Percentiles rank a stretch among this genome's conserved stretches.
Conservation (phyloP, 2,888 invertebrate species). For the Acleris laterana region DNA sequence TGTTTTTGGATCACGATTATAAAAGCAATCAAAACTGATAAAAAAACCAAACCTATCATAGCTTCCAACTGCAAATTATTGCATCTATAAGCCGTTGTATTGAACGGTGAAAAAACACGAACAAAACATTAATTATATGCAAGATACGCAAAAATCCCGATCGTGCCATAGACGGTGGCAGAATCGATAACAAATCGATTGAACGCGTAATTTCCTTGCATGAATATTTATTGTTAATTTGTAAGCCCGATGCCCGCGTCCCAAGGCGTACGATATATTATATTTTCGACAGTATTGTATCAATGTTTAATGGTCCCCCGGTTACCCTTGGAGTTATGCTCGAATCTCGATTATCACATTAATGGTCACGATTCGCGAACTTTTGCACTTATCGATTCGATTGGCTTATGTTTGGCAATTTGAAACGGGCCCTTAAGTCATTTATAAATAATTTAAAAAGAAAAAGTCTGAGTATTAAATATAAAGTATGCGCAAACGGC, state of each 20-base stretch:
- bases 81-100: slow-evolving; percentile 14
- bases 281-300: slow-evolving; percentile 69
- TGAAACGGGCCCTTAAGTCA: background rate
- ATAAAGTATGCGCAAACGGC: background rate
- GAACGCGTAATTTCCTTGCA: slow-evolving; percentile 59
- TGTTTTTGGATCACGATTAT: background rate
- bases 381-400: slow-evolving; percentile 28
- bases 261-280: slow-evolving; percentile 73
- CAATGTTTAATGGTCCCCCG: slow-evolving; percentile 61
- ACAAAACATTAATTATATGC: slow-evolving; percentile 30
- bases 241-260: slow-evolving; percentile 69
- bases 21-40: background rate
- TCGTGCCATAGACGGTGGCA: slow-evolving; percentile 52
- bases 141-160: slow-evolving; percentile 52
- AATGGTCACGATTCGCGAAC: slow-evolving; percentile 51
- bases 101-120: slow-evolving; percentile 8
- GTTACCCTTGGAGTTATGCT: slow-evolving; percentile 58
- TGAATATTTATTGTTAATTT: slow-evolving; percentile 82
- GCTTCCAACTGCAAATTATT: slow-evolving; percentile 13
- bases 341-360: slow-evolving; percentile 52
- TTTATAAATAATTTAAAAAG: background rate
- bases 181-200: slow-evolving; percentile 52
- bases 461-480: background rate
- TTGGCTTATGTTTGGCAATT: slow-evolving; percentile 6
- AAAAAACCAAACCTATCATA: background rate